These are phyloP conservation scores for Euplexia lucipara DNA, from an alignment of 2,888 invertebrate species.

Conservation along the genomic window DNA sequence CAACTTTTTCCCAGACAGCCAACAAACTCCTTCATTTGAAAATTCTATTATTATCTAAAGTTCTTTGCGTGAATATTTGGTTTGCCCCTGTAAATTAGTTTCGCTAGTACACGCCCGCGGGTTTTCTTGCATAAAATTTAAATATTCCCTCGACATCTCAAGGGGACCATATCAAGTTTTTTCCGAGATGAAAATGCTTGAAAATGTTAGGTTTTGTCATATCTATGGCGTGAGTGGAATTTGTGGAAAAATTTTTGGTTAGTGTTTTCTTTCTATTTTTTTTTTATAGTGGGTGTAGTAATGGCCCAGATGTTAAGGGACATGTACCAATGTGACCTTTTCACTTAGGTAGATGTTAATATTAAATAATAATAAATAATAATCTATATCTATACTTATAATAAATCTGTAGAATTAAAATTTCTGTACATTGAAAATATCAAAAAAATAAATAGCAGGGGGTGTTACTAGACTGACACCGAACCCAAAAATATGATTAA, in stretches of 20 bases:
- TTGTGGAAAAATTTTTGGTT: background rate
- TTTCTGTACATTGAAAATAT: too few species aligned
- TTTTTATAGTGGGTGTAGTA: too few species aligned
- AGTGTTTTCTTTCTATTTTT: background rate
- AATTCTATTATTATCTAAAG: constrained; percentile 22
- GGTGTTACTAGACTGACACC: too few species aligned
- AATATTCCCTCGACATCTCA: constrained; percentile 36
- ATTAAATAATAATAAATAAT: too few species aligned
- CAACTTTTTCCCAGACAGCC: background rate
- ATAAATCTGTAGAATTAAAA: too few species aligned
- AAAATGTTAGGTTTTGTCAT: constrained; percentile 44
- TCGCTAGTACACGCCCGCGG: constrained; percentile 37
- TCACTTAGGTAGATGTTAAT: too few species aligned
- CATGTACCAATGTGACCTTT: too few species aligned
- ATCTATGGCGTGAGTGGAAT: constrained; percentile 11
- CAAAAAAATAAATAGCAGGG: too few species aligned
- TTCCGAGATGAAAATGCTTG: constrained; percentile 50
- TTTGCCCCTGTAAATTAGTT: constrained; percentile 37
- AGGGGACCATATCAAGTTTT: constrained; percentile 52
- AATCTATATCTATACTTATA: too few species aligned
- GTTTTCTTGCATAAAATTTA: constrained; percentile 55
- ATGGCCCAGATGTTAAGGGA: too few species aligned
- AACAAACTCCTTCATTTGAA: constrained; percentile 9
- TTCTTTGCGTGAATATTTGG: constrained; percentile 23
- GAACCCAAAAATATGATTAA: too few species aligned